Evolutionary conservation across 2,888 invertebrate genomes (phyloP).

Genomic region (Acanthosepion esculentum): DNA sequence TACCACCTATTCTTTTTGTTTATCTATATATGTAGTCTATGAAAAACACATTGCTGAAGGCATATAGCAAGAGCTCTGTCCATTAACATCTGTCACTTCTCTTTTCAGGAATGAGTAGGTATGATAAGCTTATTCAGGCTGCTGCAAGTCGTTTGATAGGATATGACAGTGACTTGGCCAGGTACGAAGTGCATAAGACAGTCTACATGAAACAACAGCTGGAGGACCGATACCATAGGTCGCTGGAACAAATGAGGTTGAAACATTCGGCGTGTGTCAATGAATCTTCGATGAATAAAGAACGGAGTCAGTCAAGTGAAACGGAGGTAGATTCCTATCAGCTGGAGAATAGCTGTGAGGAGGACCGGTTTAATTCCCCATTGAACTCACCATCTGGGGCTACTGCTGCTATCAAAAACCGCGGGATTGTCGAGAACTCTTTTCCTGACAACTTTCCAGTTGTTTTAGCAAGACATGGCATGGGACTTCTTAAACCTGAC

Average conservation of each 20-base stretch:
- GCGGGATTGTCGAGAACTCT: background rate
- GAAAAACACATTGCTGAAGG: background rate
- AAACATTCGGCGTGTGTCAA: background rate
- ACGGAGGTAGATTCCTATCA: conserved; percentile 45
- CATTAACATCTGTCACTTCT: conserved; percentile 42
- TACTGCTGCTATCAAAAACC: background rate
- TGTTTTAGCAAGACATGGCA: conserved; percentile 42
- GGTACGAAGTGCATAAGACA: conserved; percentile 42
- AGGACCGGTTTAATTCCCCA: conserved; percentile 13
- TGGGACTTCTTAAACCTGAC: conserved; percentile 50
- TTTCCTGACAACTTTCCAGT: conserved; percentile 34
- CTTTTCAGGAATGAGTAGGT: conserved; percentile 47
- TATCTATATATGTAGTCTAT: background rate
- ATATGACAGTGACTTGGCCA: conserved; percentile 44
- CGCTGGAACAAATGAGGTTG: conserved; percentile 43
- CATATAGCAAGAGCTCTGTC: background rate
- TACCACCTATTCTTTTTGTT: background rate
- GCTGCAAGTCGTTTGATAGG: conserved; percentile 48
- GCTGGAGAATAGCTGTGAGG: conserved; percentile 39
- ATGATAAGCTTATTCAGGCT: conserved; percentile 47
- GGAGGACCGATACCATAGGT: conserved; percentile 38
- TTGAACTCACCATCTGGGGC: conserved; percentile 42
- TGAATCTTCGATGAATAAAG: conserved; percentile 47
- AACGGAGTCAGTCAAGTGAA: conserved; percentile 40
- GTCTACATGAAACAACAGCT: conserved; percentile 40